These are phyloP conservation scores for Sebastes miniatus DNA, from an alignment of 2,797 vertebrate species.

Conservation along the genomic window DNA sequence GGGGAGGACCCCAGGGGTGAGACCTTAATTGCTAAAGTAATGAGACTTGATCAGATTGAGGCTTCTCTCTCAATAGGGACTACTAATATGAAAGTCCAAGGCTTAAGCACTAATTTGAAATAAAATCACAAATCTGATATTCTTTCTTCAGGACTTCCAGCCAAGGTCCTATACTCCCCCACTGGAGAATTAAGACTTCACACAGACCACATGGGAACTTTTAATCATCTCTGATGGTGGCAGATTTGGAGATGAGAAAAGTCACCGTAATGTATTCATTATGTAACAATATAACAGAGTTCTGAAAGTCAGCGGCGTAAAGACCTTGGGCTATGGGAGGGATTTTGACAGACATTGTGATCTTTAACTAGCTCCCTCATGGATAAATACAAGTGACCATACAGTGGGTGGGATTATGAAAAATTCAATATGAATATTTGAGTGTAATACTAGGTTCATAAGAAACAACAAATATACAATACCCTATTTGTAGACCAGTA, in stretches of 20 bases:
- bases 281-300: constrained; percentile 69
- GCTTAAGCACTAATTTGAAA: constrained; percentile 83
- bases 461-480: neutral
- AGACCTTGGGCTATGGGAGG: constrained; percentile 48
- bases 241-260: constrained; percentile 64
- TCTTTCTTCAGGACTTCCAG: constrained; percentile 72
- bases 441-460: neutral
- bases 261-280: constrained; percentile 66
- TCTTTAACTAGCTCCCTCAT: constrained; percentile 35
- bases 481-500: neutral
- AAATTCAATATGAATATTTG: neutral
- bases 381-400: neutral
- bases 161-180: constrained; percentile 57
- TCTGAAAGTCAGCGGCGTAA: constrained; percentile 55
- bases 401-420: neutral
- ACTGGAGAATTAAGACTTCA: constrained; percentile 69
- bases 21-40: constrained; percentile 86
- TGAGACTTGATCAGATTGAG: constrained; percentile 82
- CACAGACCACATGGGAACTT: constrained; percentile 70
- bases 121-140: constrained; percentile 81
- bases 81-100: constrained; percentile 81
- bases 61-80: constrained; percentile 76
- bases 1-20: constrained; percentile 64
- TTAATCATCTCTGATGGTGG: constrained; percentile 71
- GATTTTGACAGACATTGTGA: constrained; percentile 39